These are phyloP conservation scores for Sterrhoptilus dennistouni DNA, from an alignment of 2,113 vertebrate species.

Conservation along the genomic window DNA sequence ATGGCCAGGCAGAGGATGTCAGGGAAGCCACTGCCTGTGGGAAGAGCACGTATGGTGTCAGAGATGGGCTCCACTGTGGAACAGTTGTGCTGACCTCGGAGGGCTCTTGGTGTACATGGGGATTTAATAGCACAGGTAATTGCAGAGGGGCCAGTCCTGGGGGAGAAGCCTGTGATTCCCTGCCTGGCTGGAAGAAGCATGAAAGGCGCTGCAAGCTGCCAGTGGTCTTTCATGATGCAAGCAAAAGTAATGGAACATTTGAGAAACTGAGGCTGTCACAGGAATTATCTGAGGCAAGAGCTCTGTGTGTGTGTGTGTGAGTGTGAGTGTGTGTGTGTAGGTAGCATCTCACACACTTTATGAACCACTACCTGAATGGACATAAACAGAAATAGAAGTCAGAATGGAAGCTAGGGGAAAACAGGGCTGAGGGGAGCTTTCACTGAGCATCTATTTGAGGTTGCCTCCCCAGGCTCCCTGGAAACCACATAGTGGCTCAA, in stretches of 20 bases:
- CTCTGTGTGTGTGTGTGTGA: not conserved
- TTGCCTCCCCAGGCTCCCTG: not conserved
- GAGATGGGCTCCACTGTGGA: accelerated
- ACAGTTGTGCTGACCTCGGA: accelerated
- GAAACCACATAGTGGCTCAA: not conserved
- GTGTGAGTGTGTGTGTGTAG: not conserved
- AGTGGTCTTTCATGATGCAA: not conserved
- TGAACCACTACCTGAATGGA: not conserved
- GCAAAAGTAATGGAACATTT: not conserved
- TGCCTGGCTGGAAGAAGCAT: not conserved
- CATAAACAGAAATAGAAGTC: not conserved
- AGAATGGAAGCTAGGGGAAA: not conserved
- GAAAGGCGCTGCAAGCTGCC: not conserved
- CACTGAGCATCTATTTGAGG: not conserved
- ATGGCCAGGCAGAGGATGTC: not conserved
- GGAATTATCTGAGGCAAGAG: not conserved
- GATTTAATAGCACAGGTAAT: not conserved
- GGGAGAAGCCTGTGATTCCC: accelerated
- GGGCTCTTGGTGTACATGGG: accelerated
- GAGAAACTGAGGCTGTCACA: not conserved
- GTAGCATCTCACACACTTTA: not conserved
- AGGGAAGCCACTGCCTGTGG: accelerated
- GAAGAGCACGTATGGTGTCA: accelerated
- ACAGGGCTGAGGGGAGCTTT: not conserved
- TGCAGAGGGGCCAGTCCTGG: not conserved